Evolutionary conservation across 2,888 invertebrate genomes (phyloP), one percentile per base, ranked within the genome.

Genomic region (Beris morrisii): DNA sequence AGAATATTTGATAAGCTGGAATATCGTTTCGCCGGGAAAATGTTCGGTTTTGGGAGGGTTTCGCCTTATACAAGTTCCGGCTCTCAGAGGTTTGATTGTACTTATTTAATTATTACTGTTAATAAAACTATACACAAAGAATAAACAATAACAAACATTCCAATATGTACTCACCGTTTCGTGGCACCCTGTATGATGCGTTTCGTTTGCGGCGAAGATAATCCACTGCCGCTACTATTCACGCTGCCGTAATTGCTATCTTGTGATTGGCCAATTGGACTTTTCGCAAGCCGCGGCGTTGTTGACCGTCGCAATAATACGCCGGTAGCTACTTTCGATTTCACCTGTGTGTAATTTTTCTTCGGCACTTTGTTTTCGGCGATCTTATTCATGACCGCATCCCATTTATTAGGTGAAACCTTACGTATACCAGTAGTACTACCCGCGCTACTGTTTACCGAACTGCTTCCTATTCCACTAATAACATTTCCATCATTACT

Each of bases 371-470:
- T 87, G 68, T 86, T 87, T 71, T 88, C 88, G 52, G 88, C 87
- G 69, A 92, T 91, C 79, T 90, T 90, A 79, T 89, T 91, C 87
- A 91, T 89, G 58, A 94, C 93, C 61, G 90, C 87, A 75, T 93
- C 93, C 86, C 94, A 92, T 72, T 91, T 86, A 22, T 81, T 81
- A 48, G 77, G 75, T 58, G 76, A 72, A 5, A 44, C 32, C 54
- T 70, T 71, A 54, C 70, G 69, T 48, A 32, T 15, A 64, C 43
- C 53, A 9, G 48, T 22, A 46, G n/a, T 22, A 46, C 54, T 61
- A 46, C 38, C 38, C 22, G 46, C 54, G 38, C 44, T 46, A 50
- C 45, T 30, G n/a, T 12, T 5, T 56, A 58, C 4, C 4, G 3
- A 12, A 50, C 43, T 12, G 50, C 50, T 61, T 15, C 13, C 52